Evolutionary conservation across 2,888 invertebrate genomes (phyloP), one percentile per base, ranked within the genome.

Genomic region (Uropetala carovei): DNA sequence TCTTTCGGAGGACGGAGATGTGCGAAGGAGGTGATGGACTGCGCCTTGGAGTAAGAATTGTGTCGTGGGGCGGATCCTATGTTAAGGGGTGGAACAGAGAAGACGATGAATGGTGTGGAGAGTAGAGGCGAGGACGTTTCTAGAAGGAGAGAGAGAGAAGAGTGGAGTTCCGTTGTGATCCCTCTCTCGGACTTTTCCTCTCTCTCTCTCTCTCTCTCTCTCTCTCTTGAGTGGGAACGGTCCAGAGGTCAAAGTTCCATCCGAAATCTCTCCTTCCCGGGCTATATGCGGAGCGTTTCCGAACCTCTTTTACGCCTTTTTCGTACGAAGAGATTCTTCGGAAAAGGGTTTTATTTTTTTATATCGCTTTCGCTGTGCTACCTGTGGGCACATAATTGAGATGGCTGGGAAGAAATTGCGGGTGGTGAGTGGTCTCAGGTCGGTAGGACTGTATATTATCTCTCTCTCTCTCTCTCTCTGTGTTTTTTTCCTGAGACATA

Each of bases 21-120:
- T 60, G 86, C 86, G 86, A 86, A 64, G 89, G 89, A 89, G 89
- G 89, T 89, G 89, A 89, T 89, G 89, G 89, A 89, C 89, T 89
- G 89, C 89, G 30, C 64, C 56, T 89, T 64, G 56, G 68, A 68
- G 68, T 89, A 89, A 64, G 89, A 89, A 89, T 64, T 89, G 89
- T 89, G 89, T 89, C 64, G 89, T 68, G 68, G 89, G 89, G 89
- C 89, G 89, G 86, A 30, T 60, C 86, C 59, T 89, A 56, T 68
- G 89, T 89, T 89, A 43, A 86, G 60, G 86, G 86, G 59, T 86
- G 86, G 86, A 64, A 86, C 86, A 16, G 60, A 57, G 89, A 89
- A 68, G 64, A 89, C 64, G 89, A 89, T 89, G 89, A 89, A 89
- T 68, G 89, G 89, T 64, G 64, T 64, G 30, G 22, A 60, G 86